Conservation (phyloP, 2,797 vertebrate genomes). For the Crypturellus tataupa region DNA sequence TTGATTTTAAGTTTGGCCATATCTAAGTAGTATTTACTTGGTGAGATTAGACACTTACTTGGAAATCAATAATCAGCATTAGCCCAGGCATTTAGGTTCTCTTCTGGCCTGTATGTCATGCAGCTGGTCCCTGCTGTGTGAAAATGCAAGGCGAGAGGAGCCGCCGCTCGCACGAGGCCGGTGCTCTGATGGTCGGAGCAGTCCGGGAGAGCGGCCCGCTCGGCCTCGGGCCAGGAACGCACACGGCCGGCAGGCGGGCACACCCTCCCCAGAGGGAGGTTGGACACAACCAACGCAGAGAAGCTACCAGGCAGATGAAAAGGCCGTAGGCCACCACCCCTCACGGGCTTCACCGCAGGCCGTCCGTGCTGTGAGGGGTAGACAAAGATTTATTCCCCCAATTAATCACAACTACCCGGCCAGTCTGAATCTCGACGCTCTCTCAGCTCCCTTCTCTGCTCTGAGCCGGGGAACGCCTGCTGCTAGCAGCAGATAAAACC, state of each 20-base stretch:
- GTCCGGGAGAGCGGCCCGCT: background rate
- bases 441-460: background rate
- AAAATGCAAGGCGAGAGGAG: background rate
- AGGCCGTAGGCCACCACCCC: background rate
- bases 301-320: background rate
- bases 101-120: background rate
- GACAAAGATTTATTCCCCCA: conserved; percentile 3
- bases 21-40: background rate
- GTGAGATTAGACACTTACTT: background rate
- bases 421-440: background rate
- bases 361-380: background rate
- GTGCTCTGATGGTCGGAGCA: background rate
- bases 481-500: background rate
- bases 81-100: background rate
- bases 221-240: background rate
- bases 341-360: background rate
- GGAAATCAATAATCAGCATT: background rate
- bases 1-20: background rate
- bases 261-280: background rate
- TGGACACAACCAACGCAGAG: background rate
- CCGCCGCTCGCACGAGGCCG: background rate
- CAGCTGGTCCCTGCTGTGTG: background rate
- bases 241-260: too few relatives aligned
- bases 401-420: background rate
- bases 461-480: background rate